Evolutionary conservation across 1,140 invertebrate genomes (phyloP), one percentile per base, ranked within the genome.

Genomic region (Lethocerus indicus): DNA sequence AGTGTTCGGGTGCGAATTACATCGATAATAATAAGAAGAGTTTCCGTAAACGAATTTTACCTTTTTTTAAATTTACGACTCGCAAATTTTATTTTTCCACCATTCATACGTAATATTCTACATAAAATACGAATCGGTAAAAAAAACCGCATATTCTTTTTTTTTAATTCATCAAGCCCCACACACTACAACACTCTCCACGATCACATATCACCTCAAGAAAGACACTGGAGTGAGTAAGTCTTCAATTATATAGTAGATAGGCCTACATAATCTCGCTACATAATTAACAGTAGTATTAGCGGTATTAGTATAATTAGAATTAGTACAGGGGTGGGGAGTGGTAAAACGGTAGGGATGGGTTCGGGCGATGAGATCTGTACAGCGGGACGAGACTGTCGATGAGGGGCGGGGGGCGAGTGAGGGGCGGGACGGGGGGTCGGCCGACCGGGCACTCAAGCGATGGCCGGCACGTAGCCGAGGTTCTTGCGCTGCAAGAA

Each of bases 401-500:
- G n/a, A n/a, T n/a, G n/a, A n/a, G n/a, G n/a, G n/a, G n/a, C n/a
- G n/a, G n/a, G n/a, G n/a, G n/a, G n/a, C n/a, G n/a, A n/a, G n/a
- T n/a, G n/a, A n/a, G n/a, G n/a, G n/a, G n/a, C n/a, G n/a, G n/a
- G n/a, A n/a, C n/a, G n/a, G n/a, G n/a, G n/a, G n/a, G n/a, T n/a
- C n/a, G n/a, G n/a, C n/a, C n/a, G n/a, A n/a, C n/a, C n/a, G n/a
- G n/a, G n/a, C 16, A 25, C 27, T 51, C 43, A 51, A 32, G 49
- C 54, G 13, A 56, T 56, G 14, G 54, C 52, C 1, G 59, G 59
- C 1, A 56, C 53, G 51, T 54, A 61, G 16, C 59, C 78, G 55
- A 79, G 71, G 58, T 76, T 77, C 60, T 83, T 75, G 48, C 78
- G 64, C 58, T 81, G 77, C 29, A 84, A 67, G 61, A 83, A 84